phyloP scores from a whole-genome alignment of 2,888 invertebrate genomes.

The Xiphydria camelus region DNA sequence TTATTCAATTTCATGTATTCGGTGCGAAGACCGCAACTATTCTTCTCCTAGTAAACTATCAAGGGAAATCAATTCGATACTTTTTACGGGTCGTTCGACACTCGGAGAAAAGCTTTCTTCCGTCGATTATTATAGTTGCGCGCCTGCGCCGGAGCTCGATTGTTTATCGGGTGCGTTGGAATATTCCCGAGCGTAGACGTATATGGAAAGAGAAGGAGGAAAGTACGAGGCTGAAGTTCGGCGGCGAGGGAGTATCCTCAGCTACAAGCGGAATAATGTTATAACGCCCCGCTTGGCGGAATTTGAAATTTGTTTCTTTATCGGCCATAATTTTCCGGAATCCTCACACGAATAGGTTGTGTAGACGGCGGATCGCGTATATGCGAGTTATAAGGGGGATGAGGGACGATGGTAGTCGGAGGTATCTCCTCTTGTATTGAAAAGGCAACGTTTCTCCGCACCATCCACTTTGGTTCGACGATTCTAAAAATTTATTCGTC shows the following conservation, averaged over 20 bases:
- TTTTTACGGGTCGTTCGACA: too few relatives aligned
- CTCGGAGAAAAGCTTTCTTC: too few relatives aligned
- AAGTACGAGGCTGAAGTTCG: constrained; percentile 13
- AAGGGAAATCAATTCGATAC: too few relatives aligned
- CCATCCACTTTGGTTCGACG: constrained; percentile 26
- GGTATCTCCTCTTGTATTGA: constrained; percentile 37
- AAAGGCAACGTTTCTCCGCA: constrained; percentile 28
- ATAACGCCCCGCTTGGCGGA: constrained; percentile 45
- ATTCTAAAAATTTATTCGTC: constrained; percentile 52
- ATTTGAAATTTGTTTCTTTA: constrained; percentile 56
- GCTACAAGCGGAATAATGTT: constrained; percentile 50
- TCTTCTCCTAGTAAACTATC: too few relatives aligned
- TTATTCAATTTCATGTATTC: too few relatives aligned
- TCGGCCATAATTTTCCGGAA: constrained; percentile 54
- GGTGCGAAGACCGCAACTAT: too few relatives aligned
- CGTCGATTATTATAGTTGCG: too few relatives aligned
- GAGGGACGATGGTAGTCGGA: constrained; percentile 7
- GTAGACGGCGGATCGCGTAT: constrained; percentile 4
- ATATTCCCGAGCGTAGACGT: constrained; percentile 29
- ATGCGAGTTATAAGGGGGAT: constrained; percentile 11
- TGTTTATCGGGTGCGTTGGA: constrained; percentile 43
- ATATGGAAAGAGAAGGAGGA: constrained; percentile 12
- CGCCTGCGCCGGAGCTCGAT: too few relatives aligned
- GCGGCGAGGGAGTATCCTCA: constrained; percentile 23
- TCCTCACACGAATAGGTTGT: constrained; percentile 51